Percentiles rank a stretch among this genome's conserved stretches.
Evolutionary conservation across 2,113 vertebrate genomes (phyloP).

Genomic region (Ranitomeya imitator): DNA sequence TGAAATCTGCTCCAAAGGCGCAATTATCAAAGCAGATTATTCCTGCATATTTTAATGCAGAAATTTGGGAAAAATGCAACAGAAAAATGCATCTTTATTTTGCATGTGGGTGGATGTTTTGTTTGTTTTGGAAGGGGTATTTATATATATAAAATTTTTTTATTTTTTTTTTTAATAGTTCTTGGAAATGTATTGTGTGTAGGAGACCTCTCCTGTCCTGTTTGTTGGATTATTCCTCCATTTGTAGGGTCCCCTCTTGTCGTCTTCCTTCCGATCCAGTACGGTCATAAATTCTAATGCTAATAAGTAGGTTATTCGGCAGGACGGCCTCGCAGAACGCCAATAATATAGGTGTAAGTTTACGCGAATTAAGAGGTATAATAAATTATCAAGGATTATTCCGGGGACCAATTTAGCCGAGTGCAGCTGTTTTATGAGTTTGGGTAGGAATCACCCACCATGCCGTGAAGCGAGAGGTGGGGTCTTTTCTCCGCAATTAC

Average conservation of each 20-base stretch:
- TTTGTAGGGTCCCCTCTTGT: background rate
- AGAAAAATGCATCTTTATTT: too few relatives aligned
- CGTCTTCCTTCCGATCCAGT: constrained; percentile 30
- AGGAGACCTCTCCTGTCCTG: too few relatives aligned
- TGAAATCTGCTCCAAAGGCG: too few relatives aligned
- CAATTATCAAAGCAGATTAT: too few relatives aligned
- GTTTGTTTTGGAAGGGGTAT: too few relatives aligned
- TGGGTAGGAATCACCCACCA: constrained; percentile 73
- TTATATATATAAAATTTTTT: too few relatives aligned
- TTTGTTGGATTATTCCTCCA: too few relatives aligned
- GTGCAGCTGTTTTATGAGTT: constrained; percentile 76
- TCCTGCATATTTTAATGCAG: too few relatives aligned
- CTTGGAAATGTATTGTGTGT: too few relatives aligned
- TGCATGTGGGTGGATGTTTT: too few relatives aligned
- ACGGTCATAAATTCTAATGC: constrained; percentile 77
- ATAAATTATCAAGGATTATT: constrained; percentile 76
- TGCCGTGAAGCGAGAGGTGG: constrained; percentile 70
- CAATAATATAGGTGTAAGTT: constrained; percentile 74
- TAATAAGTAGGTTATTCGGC: constrained; percentile 75
- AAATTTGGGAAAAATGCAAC: too few relatives aligned
- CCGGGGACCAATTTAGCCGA: constrained; percentile 75
- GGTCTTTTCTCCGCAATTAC: constrained; percentile 68
- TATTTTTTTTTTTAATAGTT: too few relatives aligned
- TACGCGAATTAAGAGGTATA: constrained; percentile 76
- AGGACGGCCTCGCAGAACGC: constrained; percentile 63